A percentile compares a stretch with the other conserved stretches of the same genome.
These are phyloP conservation scores for Parnassius glacialis DNA, from an alignment of 2,888 invertebrate species.

Conservation along the genomic window DNA sequence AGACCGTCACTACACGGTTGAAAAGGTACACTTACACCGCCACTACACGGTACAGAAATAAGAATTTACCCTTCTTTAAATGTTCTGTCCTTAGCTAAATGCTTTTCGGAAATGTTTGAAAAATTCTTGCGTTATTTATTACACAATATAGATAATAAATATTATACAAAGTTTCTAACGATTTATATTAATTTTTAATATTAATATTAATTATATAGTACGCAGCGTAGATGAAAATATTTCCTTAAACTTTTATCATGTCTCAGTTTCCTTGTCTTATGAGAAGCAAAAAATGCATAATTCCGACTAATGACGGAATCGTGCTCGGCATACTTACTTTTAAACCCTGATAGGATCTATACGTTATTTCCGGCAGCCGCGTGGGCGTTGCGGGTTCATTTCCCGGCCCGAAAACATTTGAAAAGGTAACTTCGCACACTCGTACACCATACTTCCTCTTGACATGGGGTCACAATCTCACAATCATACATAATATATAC, in stretches of 20 bases:
- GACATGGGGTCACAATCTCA: conserved; percentile 50
- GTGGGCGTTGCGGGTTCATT: conserved; percentile 62
- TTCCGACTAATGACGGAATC: conserved; percentile 73
- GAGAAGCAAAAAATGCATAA: conserved; percentile 62
- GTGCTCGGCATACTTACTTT: conserved; percentile 62
- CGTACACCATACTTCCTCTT: conserved; percentile 58
- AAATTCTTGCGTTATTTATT: too few relatives aligned
- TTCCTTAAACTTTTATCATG: conserved; percentile 51
- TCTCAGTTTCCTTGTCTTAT: conserved; percentile 55
- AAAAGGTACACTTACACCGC: too few relatives aligned
- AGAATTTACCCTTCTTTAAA: too few relatives aligned
- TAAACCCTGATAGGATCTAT: conserved; percentile 61
- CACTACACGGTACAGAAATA: too few relatives aligned
- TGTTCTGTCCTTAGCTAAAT: too few relatives aligned
- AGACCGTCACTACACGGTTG: too few relatives aligned
- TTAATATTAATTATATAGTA: neutral
- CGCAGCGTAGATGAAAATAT: neutral
- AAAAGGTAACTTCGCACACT: conserved; percentile 62
- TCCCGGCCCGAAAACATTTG: conserved; percentile 50
- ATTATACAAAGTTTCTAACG: neutral
- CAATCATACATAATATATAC: conserved; percentile 46
- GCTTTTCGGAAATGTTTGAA: too few relatives aligned
- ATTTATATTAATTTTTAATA: too few relatives aligned
- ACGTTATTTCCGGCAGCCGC: conserved; percentile 66
- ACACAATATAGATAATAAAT: neutral